Evolutionary conservation across 1,140 invertebrate genomes (phyloP).

Genomic region (Melanaphis sacchari): DNA sequence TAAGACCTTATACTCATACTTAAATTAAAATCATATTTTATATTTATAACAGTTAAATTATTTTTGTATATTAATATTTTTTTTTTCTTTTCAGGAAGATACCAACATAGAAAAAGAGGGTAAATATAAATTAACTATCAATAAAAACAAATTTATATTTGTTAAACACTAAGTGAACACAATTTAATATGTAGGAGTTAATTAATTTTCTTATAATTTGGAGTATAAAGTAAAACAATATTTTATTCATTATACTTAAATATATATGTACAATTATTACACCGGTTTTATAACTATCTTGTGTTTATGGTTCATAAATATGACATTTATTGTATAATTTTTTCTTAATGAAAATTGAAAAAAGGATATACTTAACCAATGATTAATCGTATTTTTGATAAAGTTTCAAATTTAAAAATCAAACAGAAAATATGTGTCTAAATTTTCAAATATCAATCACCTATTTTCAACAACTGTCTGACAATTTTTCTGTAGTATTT

Average conservation of each 20-base stretch:
- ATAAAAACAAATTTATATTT: not conserved
- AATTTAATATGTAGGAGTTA: not conserved
- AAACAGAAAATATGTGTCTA: not conserved
- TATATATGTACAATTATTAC: not conserved
- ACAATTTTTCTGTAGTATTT: not conserved
- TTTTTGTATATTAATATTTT: constrained; percentile 12
- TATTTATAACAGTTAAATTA: not conserved
- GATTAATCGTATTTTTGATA: not conserved
- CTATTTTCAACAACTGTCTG: not conserved
- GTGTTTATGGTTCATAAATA: not conserved
- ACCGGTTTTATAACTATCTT: not conserved
- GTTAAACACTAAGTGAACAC: not conserved
- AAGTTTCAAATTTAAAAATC: not conserved
- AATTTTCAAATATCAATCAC: not conserved
- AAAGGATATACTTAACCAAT: not conserved
- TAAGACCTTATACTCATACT: not conserved
- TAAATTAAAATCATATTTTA: not conserved
- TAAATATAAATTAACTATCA: constrained; percentile 58
- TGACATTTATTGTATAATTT: not conserved
- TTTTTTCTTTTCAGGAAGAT: constrained; percentile 59
- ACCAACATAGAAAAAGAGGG: constrained; percentile 59
- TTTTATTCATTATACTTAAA: not conserved
- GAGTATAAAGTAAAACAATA: constrained; percentile 15
- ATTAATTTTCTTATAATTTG: not conserved
- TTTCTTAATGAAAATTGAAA: not conserved